Conservation (phyloP, 2,888 invertebrate species). For the Sicus ferrugineus region DNA sequence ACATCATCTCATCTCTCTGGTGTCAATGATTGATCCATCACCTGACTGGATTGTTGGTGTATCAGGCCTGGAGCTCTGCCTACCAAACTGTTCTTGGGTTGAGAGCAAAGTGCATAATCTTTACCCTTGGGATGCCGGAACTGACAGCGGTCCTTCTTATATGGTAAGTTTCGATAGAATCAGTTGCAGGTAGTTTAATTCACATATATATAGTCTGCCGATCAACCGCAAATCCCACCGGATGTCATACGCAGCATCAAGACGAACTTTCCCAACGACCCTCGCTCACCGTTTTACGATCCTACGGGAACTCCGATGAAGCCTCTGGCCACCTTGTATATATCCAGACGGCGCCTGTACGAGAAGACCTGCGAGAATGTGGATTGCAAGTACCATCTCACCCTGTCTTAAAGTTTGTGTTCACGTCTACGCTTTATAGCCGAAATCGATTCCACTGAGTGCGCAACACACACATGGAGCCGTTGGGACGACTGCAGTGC, state of each 20-base stretch:
- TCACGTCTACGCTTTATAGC: not conserved
- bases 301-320: constrained; percentile 79
- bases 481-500: constrained; percentile 67
- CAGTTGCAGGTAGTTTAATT: not conserved
- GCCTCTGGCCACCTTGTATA: constrained; percentile 84
- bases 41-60: constrained; percentile 99
- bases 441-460: constrained; percentile 63
- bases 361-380: constrained; percentile 76
- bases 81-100: constrained; percentile 90
- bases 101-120: constrained; percentile 82
- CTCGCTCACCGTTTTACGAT: constrained; percentile 91
- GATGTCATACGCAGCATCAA: constrained; percentile 87
- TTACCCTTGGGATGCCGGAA: constrained; percentile 96
- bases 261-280: constrained; percentile 84
- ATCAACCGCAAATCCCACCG: constrained; percentile 84
- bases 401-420: not conserved
- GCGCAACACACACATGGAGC: constrained; percentile 64
- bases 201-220: constrained; percentile 70
- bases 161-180: constrained; percentile 63
- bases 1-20: constrained; percentile 92
- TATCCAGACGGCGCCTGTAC: constrained; percentile 82
- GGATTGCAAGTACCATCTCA: constrained; percentile 49
- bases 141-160: constrained; percentile 90
- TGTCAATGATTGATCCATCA: constrained; percentile 95
- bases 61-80: constrained; percentile 88